A percentile compares a stretch with the other conserved stretches of the same genome.
Evolutionary conservation across 2,888 invertebrate species (phyloP).

Genomic region (Apamea sordens): DNA sequence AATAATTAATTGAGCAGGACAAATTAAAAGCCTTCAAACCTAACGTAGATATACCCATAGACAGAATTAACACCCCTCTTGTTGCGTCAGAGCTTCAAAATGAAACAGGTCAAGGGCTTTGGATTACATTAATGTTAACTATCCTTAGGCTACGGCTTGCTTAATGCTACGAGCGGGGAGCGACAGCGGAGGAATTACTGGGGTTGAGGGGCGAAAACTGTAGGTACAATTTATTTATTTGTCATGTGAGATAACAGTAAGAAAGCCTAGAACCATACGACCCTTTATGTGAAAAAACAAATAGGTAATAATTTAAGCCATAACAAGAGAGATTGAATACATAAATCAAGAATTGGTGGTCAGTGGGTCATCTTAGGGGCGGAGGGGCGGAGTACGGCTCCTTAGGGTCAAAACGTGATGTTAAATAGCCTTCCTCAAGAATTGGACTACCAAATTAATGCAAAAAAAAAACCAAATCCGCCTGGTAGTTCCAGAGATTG

Average conservation of each 20-base stretch:
- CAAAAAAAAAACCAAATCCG: too few species aligned
- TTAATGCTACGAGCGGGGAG: not conserved
- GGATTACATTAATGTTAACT: slow-evolving; percentile 25
- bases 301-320: not conserved
- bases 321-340: not conserved
- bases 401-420: too few species aligned
- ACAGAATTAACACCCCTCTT: not conserved
- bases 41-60: not conserved
- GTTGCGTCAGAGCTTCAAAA: slow-evolving; percentile 2
- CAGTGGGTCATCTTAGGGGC: too few species aligned
- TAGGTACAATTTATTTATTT: not conserved
- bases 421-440: too few species aligned
- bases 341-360: not conserved
- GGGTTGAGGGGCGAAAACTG: not conserved
- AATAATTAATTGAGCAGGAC: not conserved
- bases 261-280: not conserved
- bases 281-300: not conserved
- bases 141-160: slow-evolving; percentile 3
- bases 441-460: too few species aligned
- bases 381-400: too few species aligned
- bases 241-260: not conserved
- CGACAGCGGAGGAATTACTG: not conserved
- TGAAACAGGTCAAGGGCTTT: slow-evolving; percentile 34
- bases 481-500: not conserved
- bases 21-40: not conserved